A percentile compares a stretch with the other conserved stretches of the same genome.
Conservation (phyloP, 1,140 invertebrate genomes). For the Chironomus striatipennis region DNA sequence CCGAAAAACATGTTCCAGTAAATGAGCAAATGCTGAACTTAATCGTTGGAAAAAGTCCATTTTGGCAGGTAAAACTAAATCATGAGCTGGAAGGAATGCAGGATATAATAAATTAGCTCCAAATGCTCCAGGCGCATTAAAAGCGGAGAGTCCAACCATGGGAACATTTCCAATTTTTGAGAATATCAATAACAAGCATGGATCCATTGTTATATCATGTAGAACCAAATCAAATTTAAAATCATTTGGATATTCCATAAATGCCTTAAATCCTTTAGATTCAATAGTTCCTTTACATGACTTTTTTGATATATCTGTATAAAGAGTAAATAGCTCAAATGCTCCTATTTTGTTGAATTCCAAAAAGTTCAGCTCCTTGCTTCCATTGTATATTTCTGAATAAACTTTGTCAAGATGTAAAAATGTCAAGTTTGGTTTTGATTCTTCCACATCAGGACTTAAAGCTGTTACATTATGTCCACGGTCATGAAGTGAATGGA, state of each 20-base stretch:
- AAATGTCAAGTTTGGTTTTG: not conserved
- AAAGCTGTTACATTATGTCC: not conserved
- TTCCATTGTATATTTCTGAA: conserved; percentile 3
- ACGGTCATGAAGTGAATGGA: conserved; percentile 12
- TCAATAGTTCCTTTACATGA: not conserved
- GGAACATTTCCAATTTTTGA: not conserved
- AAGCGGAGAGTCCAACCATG: not conserved
- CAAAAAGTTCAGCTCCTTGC: not conserved
- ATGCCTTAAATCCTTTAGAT: not conserved
- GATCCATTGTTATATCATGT: not conserved
- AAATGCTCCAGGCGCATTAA: not conserved
- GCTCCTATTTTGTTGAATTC: not conserved
- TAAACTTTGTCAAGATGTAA: not conserved
- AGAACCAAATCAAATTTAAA: not conserved
- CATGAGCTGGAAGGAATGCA: not conserved
- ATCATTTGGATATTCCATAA: not conserved
- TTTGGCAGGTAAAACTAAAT: not conserved
- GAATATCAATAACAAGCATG: not conserved
- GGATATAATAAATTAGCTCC: not conserved
- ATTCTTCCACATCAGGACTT: not conserved
- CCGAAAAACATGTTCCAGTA: not conserved
- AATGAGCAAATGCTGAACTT: not conserved
- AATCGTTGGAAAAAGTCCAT: not conserved
- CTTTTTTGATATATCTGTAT: not conserved
- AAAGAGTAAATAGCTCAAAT: not conserved